These are phyloP conservation scores for Parotocinclus haroldoi DNA, from an alignment of 2,797 vertebrate genomes.

Conservation along the genomic window DNA sequence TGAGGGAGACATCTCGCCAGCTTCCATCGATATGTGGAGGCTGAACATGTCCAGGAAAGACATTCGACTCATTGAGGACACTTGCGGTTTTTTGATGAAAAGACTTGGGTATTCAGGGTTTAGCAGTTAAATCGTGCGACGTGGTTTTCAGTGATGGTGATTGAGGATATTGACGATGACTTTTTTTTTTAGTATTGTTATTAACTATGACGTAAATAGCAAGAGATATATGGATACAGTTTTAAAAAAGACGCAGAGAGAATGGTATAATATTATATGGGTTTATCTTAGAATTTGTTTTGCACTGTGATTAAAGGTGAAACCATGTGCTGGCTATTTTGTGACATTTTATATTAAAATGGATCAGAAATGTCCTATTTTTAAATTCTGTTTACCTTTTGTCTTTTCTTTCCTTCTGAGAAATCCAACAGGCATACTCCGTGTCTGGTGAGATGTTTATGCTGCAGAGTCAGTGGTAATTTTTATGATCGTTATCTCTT, in stretches of 20 bases:
- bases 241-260: slow-evolving; percentile 27
- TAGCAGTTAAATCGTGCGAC: slow-evolving; percentile 68
- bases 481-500: no score
- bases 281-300: slow-evolving; percentile 34
- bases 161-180: no score
- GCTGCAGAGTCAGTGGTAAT: no score
- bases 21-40: slow-evolving; percentile 82
- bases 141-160: slow-evolving; percentile 41
- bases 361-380: slow-evolving; percentile 34
- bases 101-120: slow-evolving; percentile 84
- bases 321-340: slow-evolving; percentile 52
- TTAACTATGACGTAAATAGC: slow-evolving; percentile 10
- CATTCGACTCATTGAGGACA: slow-evolving; percentile 81
- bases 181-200: slow-evolving; percentile 21
- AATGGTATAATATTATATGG: slow-evolving; percentile 9
- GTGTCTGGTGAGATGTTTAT: no score
- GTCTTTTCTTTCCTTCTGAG: slow-evolving; percentile 29
- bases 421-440: slow-evolving; percentile 4
- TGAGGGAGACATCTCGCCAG: slow-evolving; percentile 89
- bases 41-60: slow-evolving; percentile 82
- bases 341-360: slow-evolving; percentile 63
- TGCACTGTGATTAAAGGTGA: slow-evolving; percentile 35
- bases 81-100: slow-evolving; percentile 86
- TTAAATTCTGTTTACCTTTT: slow-evolving; percentile 8
- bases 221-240: no score